Evolutionary conservation across 2,888 invertebrate species (phyloP).

Genomic region (Steromphala cineraria): DNA sequence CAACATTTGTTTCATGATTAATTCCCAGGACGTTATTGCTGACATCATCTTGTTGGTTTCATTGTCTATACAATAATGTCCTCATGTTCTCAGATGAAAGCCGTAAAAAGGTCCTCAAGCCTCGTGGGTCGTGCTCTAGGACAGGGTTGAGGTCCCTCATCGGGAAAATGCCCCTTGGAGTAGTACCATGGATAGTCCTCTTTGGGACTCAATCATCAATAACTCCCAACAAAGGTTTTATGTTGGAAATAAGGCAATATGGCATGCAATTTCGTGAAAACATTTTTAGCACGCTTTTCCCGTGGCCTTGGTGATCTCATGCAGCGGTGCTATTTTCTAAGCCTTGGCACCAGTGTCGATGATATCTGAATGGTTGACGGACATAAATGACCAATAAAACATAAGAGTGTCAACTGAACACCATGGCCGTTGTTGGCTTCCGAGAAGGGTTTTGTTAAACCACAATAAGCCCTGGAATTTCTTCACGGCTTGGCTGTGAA

Average conservation of each 20-base stretch:
- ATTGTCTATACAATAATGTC: slow-evolving; percentile 3
- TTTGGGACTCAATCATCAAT: not conserved
- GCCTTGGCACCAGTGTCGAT: not conserved
- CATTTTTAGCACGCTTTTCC: not conserved
- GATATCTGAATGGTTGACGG: slow-evolving; percentile 1
- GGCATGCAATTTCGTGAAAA: not conserved
- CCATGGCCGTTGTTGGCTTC: not conserved
- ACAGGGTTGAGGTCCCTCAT: not conserved
- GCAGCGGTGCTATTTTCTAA: not conserved
- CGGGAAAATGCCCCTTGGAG: not conserved
- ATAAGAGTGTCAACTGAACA: slow-evolving; percentile 8
- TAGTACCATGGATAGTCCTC: not conserved
- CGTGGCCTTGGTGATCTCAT: not conserved
- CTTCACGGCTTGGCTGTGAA: not conserved
- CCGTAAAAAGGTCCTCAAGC: not conserved
- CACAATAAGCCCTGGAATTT: not conserved
- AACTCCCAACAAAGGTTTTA: not conserved
- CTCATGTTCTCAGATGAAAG: not conserved
- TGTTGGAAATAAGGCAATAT: not conserved
- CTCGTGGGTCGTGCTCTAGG: not conserved
- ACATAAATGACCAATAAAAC: slow-evolving; percentile 22
- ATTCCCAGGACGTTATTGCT: not conserved
- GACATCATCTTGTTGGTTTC: not conserved
- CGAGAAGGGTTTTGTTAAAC: not conserved
- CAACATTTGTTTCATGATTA: too few relatives aligned